These are phyloP conservation scores for Actinemys pallida DNA, from an alignment of 2,113 vertebrate genomes.

Conservation along the genomic window DNA sequence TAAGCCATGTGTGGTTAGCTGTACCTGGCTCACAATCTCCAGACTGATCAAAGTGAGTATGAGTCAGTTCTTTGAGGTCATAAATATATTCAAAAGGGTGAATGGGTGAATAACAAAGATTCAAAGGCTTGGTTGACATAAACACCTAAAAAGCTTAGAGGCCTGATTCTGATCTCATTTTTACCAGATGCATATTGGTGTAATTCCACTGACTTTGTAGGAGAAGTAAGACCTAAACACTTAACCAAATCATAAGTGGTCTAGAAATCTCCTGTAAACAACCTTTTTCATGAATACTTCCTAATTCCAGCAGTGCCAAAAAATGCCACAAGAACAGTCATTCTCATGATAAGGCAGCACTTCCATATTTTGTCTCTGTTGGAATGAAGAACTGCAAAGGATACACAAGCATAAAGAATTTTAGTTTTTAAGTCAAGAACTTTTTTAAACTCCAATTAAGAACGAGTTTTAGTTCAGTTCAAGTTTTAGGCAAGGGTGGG, in stretches of 20 bases:
- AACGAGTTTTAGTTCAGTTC: background rate
- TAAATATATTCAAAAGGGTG: background rate
- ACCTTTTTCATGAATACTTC: background rate
- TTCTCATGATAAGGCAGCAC: constrained; percentile 11
- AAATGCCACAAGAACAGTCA: constrained; percentile 8
- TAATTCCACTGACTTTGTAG: background rate
- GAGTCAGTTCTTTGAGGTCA: background rate
- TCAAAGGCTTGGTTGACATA: background rate
- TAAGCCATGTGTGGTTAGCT: background rate
- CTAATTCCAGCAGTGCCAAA: constrained; percentile 11
- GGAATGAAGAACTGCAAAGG: constrained; percentile 27
- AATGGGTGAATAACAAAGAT: background rate
- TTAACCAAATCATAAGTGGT: background rate
- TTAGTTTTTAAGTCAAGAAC: constrained; percentile 2
- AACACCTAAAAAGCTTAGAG: background rate
- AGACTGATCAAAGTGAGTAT: background rate
- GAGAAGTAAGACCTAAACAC: background rate
- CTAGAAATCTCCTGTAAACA: constrained; percentile 40
- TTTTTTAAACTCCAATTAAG: background rate
- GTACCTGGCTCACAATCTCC: background rate
- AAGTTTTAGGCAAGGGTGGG: background rate
- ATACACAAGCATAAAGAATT: background rate
- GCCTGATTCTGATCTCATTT: background rate
- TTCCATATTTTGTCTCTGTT: background rate
- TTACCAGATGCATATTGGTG: background rate